Evolutionary conservation across 2,888 invertebrate species (phyloP), one percentile per base, ranked within the genome.

Genomic region (Smittia aterrima): DNA sequence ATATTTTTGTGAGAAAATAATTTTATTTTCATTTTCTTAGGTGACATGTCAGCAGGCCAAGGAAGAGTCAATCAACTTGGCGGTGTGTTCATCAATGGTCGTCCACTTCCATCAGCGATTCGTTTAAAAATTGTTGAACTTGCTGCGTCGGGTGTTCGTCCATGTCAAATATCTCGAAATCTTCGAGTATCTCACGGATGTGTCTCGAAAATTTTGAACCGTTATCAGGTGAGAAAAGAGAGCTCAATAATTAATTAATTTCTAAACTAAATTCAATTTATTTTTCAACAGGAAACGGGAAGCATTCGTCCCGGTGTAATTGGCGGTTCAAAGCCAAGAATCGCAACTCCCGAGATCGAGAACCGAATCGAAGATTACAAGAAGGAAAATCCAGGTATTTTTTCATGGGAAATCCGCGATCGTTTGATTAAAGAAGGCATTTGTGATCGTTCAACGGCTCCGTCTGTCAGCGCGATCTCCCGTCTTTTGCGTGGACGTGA

Each of bases 61-160:
- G 97, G 97, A 77, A 90, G 97, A 76, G 94, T 98, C 79, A 98
- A 98, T 83, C 98, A 98, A 84, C 87, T 98, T 71, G 98, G 98
- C 75, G 98, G 98, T 58, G 96, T 98, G 58, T 98, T 98, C 85
- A 98, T 98, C 83, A 98, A 98, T 84, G 98, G 98, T 0, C 58
- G 66, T 2, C 98, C 98, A 0, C 85, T 98, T 76, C 98, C 98
- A 16, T 96, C 96, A 83, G 95, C 96, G 83, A 94, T 96, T 78
- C 89, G 98, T 9, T 85, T 95, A 79, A 94, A 95, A 85, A 98
- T 98, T 77, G 95, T 98, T 54, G 95, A 98, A 85, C 91, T 98
- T 92, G 97, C 97, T 0, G 93, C 95, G 1, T 92, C 92, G 0
- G 97, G 97, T 3, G 90, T 97, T 1, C 86, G 97, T 68, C 98